Base-by-base conservation (phyloP, 2,888 invertebrate species). In the Azorinus chamasolen region DNA sequence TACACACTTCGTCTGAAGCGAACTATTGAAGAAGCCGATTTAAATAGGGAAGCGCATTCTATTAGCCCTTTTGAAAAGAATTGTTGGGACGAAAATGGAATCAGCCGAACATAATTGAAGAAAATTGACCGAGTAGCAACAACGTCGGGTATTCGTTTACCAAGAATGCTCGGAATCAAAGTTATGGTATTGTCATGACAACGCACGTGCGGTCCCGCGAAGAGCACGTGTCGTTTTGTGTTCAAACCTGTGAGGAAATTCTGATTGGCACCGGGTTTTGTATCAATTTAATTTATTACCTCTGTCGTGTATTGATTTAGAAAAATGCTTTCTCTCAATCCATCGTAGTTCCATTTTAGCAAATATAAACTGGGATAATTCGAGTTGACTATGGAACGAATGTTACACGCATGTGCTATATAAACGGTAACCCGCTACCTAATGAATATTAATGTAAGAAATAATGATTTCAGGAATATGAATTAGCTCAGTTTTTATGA, bases 91-190 rank as follows among this genome's bases (percentile, higher is more conserved):
- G 32, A 32, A 10, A 32, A 32, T 32, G 32, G 32, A 32, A 32
- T 32, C 32, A 32, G 10, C 32, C 32, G 32, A 62, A 53, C 43
- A 55, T 75, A 79, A 79, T 79, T 75, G 75, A 59, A 57, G 79
- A 79, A 79, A 75, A 79, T 75, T 72, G 79, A 75, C 59, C 74
- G 79, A 61, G 54, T 75, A 75, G 41, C 63, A 25, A 79, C 79
- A 79, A 79, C 68, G 72, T 66, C 64, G 72, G 69, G 72, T 75
- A 79, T 71, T 75, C 51, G 37, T 18, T 53, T 55, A 64, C 27
- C 41, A 64, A 62, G 45, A 63, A 64, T 69, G 45, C 46, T 41
- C 50, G 43, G 62, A 57, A 61, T 24, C 27, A 71, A 71, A 64
- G 74, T 69, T 69, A 79, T 72, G 71, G 45, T 69, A 64, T 45